Evolutionary conservation across 2,797 vertebrate species (phyloP).

Genomic region (Falco novaeseelandiae): DNA sequence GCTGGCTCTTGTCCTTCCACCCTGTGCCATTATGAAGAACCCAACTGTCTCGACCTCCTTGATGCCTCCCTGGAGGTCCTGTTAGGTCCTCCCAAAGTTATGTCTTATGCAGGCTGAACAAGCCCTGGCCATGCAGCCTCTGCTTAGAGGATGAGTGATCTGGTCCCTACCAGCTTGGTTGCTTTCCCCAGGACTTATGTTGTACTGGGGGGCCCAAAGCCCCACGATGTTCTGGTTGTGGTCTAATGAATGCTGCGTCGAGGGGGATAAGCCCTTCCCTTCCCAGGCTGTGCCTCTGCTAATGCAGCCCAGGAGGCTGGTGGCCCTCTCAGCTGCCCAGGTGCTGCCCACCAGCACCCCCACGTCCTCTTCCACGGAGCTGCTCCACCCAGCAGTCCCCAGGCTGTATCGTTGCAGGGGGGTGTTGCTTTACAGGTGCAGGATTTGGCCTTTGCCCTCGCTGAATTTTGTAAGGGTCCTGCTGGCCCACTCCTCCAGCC

Average conservation of each 20-base stretch:
- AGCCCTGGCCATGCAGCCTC: not conserved
- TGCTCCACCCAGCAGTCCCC: not conserved
- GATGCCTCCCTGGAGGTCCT: not conserved
- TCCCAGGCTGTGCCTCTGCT: not conserved
- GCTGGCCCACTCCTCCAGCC: not conserved
- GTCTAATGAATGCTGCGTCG: fast-evolving
- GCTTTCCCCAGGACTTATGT: not conserved
- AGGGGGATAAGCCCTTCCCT: not conserved
- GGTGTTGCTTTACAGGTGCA: not conserved
- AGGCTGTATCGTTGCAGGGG: fast-evolving
- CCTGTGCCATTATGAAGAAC: fast-evolving
- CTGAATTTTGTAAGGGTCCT: not conserved
- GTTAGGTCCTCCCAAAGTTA: not conserved
- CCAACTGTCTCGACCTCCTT: not conserved
- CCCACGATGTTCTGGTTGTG: fast-evolving
- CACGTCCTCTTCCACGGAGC: not conserved
- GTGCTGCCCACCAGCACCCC: not conserved
- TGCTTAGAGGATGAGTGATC: not conserved
- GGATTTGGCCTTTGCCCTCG: not conserved
- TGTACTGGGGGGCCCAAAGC: not conserved
- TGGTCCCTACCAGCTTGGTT: not conserved
- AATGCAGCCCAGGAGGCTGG: no score
- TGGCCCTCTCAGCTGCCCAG: not conserved
- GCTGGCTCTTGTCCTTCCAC: not conserved
- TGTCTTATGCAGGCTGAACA: not conserved